Base-by-base conservation (phyloP, 1,140 invertebrate genomes). In the Mylabris phalerata region DNA sequence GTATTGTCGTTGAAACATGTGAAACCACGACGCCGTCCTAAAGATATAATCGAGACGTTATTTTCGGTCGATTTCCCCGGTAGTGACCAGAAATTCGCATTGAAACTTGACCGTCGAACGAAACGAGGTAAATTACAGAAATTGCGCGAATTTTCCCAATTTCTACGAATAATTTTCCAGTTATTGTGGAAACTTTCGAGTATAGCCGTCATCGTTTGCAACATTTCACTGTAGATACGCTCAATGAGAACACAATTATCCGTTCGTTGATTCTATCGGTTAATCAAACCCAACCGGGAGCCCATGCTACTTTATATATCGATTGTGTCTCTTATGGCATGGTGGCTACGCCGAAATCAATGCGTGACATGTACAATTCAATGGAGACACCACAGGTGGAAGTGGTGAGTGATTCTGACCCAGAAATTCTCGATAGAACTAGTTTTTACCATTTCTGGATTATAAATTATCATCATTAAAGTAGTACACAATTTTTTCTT, bases 1-100 rank as follows among this genome's bases (percentile, higher is more conserved):
- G 77, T 83, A 1, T 75, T 88, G 39, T 78, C 75, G 4, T 70
- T 85, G n/a, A 79, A 77, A 59, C 82, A 86, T 66, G 77, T 84
- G 44, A 81, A 80, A 65, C 76, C 77, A 0, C 79, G 75, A 38
- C 81, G 78, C 58, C 79, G 80, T 54, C 66, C 75, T 24, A 73
- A 75, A 43, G 74, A 72, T 24, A 71, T 73, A 1, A 69, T 80
- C 32, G 84, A 88, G 61, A 84, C 82, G 1, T 71, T 89, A 0
- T 77, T 88, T 27, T 79, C 81, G 19, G 76, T 85, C 2, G 84
- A 85, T 59, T 86, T 86, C 67, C 78, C 78, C 3, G 77, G 78
- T 49, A 68, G 79, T 4, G 78, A 82, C 61, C 78, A 84, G 25
- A 84, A 85, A 68, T 82, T 88, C 65, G 74, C 79, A 11, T 72